These are phyloP conservation scores for Scaptomyza tumidula DNA, from an alignment of 2,888 invertebrate genomes.

Conservation along the genomic window DNA sequence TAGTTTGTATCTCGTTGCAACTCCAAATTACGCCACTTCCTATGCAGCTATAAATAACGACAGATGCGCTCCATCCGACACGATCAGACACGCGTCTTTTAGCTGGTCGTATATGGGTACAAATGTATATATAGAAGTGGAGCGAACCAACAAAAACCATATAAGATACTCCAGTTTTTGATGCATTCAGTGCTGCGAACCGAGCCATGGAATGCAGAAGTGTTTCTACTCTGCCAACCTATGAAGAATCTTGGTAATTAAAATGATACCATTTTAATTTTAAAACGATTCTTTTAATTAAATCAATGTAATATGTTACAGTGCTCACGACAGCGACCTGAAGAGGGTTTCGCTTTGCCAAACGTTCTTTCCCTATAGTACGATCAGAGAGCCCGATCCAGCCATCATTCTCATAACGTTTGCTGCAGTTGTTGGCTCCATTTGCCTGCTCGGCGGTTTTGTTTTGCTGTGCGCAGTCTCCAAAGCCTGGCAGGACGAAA, in stretches of 20 bases:
- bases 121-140: slow-evolving; percentile 19
- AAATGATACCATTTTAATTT: background rate
- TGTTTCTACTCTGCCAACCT: slow-evolving; percentile 64
- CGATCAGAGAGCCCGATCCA: slow-evolving; percentile 66
- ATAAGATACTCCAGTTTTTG: slow-evolving; percentile 13
- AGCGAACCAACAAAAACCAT: slow-evolving; percentile 3
- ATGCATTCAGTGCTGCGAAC: slow-evolving; percentile 41
- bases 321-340: slow-evolving; percentile 31
- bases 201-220: slow-evolving; percentile 78
- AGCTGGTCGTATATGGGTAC: slow-evolving; percentile 5
- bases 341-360: slow-evolving; percentile 38
- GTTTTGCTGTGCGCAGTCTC: slow-evolving; percentile 81
- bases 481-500: slow-evolving; percentile 81
- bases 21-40: slow-evolving; percentile 42
- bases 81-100: slow-evolving; percentile 43
- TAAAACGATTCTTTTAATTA: background rate
- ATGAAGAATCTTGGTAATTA: slow-evolving; percentile 75
- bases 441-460: slow-evolving; percentile 81
- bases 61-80: slow-evolving; percentile 18
- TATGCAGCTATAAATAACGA: slow-evolving; percentile 43
- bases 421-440: slow-evolving; percentile 81
- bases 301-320: slow-evolving; percentile 1
- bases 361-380: no score
- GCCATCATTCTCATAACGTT: slow-evolving; percentile 80
- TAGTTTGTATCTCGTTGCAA: slow-evolving; percentile 29